phyloP scores from a whole-genome alignment of 2,113 vertebrate genomes.

The Calyptommatus sinebrachiatus region DNA sequence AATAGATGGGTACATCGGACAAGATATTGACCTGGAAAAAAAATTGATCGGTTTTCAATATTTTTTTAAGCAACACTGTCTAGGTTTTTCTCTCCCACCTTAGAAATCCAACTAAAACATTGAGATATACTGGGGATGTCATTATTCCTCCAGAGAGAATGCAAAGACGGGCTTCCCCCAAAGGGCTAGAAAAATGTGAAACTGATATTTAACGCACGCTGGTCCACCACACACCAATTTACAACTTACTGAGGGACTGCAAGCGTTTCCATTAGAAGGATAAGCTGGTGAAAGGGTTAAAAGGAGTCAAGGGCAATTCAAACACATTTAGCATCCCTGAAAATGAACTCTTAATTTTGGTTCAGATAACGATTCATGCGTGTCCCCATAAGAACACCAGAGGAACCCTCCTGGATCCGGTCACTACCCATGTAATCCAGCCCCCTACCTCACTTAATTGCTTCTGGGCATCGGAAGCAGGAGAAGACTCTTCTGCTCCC shows the following conservation, averaged over 20 bases:
- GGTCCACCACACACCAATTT: constrained; percentile 67
- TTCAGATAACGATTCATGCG: too few species aligned
- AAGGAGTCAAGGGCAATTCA: constrained; percentile 58
- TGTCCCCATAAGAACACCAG: too few species aligned
- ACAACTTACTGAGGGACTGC: constrained; percentile 88
- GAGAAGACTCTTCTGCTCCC: too few species aligned
- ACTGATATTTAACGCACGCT: constrained; percentile 52
- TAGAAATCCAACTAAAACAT: background rate
- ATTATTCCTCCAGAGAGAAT: background rate
- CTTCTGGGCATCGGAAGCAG: too few species aligned
- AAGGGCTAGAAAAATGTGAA: constrained; percentile 38
- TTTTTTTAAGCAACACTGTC: too few species aligned
- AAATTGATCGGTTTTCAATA: too few species aligned
- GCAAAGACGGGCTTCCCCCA: background rate
- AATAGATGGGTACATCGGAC: too few species aligned
- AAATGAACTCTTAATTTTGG: background rate
- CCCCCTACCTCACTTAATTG: too few species aligned
- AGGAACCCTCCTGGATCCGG: too few species aligned
- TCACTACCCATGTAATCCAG: too few species aligned
- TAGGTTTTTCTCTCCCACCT: too few species aligned
- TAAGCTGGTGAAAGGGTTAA: constrained; percentile 86
- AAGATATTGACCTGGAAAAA: too few species aligned
- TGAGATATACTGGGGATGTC: background rate
- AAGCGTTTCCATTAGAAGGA: constrained; percentile 81
- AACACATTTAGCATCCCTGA: background rate